Base-by-base conservation (phyloP, 2,888 invertebrate species). In the Rugalucina vietnamica region DNA sequence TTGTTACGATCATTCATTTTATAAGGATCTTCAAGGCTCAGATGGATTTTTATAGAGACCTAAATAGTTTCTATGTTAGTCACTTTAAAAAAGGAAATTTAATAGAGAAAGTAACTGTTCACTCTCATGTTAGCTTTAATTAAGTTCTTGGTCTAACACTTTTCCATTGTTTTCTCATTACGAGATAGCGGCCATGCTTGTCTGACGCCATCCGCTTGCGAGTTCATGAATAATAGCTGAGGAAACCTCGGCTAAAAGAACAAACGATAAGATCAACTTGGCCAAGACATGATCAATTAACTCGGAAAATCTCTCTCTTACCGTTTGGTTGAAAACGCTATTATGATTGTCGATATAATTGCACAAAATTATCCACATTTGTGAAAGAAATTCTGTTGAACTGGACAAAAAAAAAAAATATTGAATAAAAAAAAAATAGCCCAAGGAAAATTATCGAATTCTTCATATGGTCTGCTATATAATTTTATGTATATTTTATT, bases 281-380 rank as follows among this genome's bases (percentile, higher is more conserved):
- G n/a, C 24, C 81, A 83, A 72, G 87, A 86, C 77, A 86, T 86
- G 88, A 88, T 83, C 88, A 88, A 88, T 88, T 86, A 88, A 84
- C 86, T 86, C 74, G 71, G 86, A 86, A 88, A 88, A 88, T 86
- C 78, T 85, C 79, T 76, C 49, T 54, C 65, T 79, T 84, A 71
- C 76, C 54, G 49, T 69, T 49, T 79, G 71, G 78, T 78, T 76
- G 79, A 84, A 82, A 79, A 82, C 79, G 82, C 82, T 83, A 82
- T n/a, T n/a, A n/a, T n/a, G 81, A 87, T 49, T 49, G 65, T 32
- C 65, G 18, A 82, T 74, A 87, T 87, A 87, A 87, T 87, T 84
- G 82, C 82, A 84, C 78, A 71, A 84, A 84, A 82, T 87, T 83
- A 74, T 27, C 24, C 21, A 74, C 34, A 29, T n/a, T 43, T 43